Base-by-base conservation (phyloP, 2,113 vertebrate species). In the Calyptommatus sinebrachiatus region DNA sequence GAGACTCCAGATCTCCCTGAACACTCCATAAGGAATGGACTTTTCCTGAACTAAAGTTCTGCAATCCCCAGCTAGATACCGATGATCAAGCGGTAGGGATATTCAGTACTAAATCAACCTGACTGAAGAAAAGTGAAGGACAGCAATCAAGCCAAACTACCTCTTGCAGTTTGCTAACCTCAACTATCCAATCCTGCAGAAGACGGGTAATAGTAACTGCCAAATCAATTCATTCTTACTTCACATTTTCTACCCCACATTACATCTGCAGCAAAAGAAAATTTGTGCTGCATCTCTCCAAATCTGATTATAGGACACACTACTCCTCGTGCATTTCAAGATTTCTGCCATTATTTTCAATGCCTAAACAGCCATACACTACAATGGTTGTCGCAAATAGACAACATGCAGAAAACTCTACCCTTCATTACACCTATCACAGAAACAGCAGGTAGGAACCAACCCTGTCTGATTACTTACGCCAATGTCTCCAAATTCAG, bases 401-500 rank as follows among this genome's bases (percentile, higher is more conserved):
- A 48, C 26, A 57, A 2, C 53, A 8, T 45, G 31, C 31, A 70
- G 24, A 7, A 22, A 66, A 7, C 12, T 2, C 21, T 45, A 45
- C 24, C 16, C 4, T 72, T 72, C 21, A 62, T 8, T 63, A 62
- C 1, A 26, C 7, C 20, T 68, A 20, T 41, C 20, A 62, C 62
- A 1, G 41, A 74, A 31, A 73, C 21, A 61, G 29, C 18, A 65
- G n/a, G 10, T 14, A 53, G 46, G 61, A 41, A 7, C 14, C 29
- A 41, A 14, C 3, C 29, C 1, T 22, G 66, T 26, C 7, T 11
- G 16, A 69, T 65, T 79, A 97, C 97, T 97, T 91, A 99, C 98
- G 95, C 95, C 90, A 99, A 93, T 0, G 98, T 99, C 91, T 99
- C 97, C 93, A 99, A 93, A 90, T 98, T 99, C 78, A 99, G 90